phyloP scores from a whole-genome alignment of 2,888 invertebrate species.

The Dryobotodes eremita region DNA sequence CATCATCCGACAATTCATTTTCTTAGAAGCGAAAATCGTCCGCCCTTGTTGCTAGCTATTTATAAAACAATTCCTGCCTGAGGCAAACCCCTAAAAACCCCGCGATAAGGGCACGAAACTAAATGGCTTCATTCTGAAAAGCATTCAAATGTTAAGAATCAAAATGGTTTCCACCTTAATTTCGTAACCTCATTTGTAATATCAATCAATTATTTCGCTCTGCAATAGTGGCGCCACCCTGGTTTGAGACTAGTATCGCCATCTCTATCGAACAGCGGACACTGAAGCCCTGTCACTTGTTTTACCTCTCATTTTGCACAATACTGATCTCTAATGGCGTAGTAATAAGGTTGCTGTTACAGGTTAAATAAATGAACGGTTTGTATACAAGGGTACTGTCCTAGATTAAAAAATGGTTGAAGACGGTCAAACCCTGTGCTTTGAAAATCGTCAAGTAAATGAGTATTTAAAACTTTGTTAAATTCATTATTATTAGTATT shows the following conservation, averaged over 20 bases:
- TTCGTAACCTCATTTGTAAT: background rate
- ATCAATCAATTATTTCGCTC: background rate
- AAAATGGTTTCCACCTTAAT: background rate
- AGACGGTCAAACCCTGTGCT: constrained; percentile 12
- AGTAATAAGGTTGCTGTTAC: constrained; percentile 21
- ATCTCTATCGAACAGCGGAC: background rate
- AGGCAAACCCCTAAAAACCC: background rate
- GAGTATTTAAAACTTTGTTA: too few species aligned
- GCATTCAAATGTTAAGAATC: constrained; percentile 7
- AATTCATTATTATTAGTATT: background rate
- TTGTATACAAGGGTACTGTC: background rate
- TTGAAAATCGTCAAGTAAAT: background rate
- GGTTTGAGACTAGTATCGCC: constrained; percentile 4
- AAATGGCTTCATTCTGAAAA: background rate
- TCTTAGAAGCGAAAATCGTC: background rate
- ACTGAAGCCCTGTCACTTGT: background rate
- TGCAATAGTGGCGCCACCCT: background rate
- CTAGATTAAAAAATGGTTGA: constrained; percentile 23
- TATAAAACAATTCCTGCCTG: background rate
- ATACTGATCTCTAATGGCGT: background rate
- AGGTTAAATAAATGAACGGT: background rate
- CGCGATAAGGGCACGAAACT: background rate
- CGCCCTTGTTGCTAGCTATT: background rate
- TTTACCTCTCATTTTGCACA: background rate
- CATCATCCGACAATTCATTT: background rate